Evolutionary conservation across 1,140 invertebrate genomes (phyloP).

Genomic region (Bombus balteatus): DNA sequence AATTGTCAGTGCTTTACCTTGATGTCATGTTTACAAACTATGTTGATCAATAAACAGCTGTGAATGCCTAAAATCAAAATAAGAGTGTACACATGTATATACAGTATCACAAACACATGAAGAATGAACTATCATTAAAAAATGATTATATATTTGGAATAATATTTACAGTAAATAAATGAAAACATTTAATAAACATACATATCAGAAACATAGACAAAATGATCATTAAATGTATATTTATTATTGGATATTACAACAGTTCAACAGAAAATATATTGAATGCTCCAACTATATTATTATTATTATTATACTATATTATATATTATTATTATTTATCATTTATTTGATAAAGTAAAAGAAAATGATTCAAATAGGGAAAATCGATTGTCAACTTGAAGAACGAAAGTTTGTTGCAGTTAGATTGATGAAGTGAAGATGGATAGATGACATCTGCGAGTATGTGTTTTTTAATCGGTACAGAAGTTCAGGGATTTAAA

Average conservation of each 20-base stretch:
- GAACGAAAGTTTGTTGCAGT: not conserved
- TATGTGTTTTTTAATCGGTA: constrained; percentile 15
- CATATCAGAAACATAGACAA: not conserved
- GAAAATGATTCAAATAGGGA: not conserved
- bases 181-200: not conserved
- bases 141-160: not conserved
- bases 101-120: not conserved
- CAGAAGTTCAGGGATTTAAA: not conserved
- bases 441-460: constrained; percentile 35
- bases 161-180: not conserved
- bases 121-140: not conserved
- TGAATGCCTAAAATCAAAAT: constrained; percentile 58
- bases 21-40: constrained; percentile 73
- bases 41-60: constrained; percentile 18
- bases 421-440: constrained; percentile 1
- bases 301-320: too few species aligned
- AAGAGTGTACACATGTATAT: constrained; percentile 1
- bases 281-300: constrained; percentile 8
- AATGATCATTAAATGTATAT: not conserved
- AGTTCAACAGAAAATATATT: not conserved
- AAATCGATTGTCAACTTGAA: not conserved
- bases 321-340: too few species aligned
- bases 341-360: not conserved
- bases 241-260: not conserved
- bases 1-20: constrained; percentile 65